phyloP scores from a whole-genome alignment of 2,888 invertebrate species.

The Mythimna lalbum region DNA sequence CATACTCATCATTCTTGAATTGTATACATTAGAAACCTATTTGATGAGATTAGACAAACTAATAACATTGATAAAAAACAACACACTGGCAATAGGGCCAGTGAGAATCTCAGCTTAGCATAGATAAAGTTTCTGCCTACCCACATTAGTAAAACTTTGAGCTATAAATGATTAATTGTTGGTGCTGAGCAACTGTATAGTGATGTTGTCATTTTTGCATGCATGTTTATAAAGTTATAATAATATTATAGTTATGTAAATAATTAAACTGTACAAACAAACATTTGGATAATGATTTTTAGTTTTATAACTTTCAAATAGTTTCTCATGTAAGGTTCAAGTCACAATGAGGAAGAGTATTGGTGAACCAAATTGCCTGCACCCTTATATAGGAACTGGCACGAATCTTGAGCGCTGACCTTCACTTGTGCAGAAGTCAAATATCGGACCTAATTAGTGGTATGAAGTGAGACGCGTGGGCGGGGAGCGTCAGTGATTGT shows the following conservation, averaged over 20 bases:
- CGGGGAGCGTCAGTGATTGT: too few relatives aligned
- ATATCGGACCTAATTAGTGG: too few relatives aligned
- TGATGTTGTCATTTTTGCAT: neutral
- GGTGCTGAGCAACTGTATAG: neutral
- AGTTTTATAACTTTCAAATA: neutral
- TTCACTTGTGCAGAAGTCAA: too few relatives aligned
- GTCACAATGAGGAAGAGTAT: too few relatives aligned
- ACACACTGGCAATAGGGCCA: neutral
- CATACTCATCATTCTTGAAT: neutral
- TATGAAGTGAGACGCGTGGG: too few relatives aligned
- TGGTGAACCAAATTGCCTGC: too few relatives aligned
- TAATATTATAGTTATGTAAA: neutral
- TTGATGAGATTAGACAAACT: neutral
- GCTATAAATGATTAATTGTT: neutral
- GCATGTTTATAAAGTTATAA: neutral
- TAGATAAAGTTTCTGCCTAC: neutral
- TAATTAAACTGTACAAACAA: constrained; percentile 3
- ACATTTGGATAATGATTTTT: neutral
- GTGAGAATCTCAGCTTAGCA: neutral
- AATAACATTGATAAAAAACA: neutral
- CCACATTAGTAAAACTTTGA: neutral
- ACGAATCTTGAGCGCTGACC: too few relatives aligned
- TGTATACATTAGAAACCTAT: neutral
- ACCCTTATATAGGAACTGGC: too few relatives aligned
- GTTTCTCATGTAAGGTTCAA: too few relatives aligned